phyloP scores from a whole-genome alignment of 2,797 vertebrate species.

The Sciaenops ocellatus region DNA sequence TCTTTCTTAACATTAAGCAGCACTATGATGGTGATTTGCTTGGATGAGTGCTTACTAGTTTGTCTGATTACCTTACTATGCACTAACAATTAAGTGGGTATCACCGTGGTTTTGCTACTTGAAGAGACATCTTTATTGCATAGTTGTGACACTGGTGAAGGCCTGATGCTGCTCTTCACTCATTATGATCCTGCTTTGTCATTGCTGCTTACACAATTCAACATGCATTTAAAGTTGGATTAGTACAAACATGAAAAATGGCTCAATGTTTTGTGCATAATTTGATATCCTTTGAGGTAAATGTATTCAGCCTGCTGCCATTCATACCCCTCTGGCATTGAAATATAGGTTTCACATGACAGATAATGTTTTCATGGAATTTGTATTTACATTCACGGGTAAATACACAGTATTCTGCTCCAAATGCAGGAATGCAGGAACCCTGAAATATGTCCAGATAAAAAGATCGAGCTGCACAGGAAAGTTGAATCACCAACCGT shows the following conservation, averaged over 20 bases:
- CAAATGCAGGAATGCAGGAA: neutral
- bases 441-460: constrained; percentile 8
- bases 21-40: neutral
- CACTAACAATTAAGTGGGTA: too few relatives aligned
- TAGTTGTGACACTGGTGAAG: neutral
- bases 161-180: neutral
- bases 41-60: neutral
- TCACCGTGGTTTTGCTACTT: neutral
- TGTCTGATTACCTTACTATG: neutral
- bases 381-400: neutral
- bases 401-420: neutral
- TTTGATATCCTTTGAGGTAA: neutral
- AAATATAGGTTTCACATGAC: constrained; percentile 1
- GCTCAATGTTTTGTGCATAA: neutral
- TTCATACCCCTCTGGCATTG: neutral
- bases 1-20: neutral
- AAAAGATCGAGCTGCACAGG: neutral
- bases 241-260: neutral
- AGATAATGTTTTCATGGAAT: neutral
- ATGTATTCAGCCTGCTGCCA: constrained; percentile 1
- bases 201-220: neutral
- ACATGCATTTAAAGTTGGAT: neutral
- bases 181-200: neutral
- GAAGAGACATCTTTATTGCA: neutral
- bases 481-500: neutral